Percentiles rank a stretch among this genome's conserved stretches.
Evolutionary conservation across 2,113 vertebrate genomes (phyloP).

Genomic region (Macrotis lagotis): DNA sequence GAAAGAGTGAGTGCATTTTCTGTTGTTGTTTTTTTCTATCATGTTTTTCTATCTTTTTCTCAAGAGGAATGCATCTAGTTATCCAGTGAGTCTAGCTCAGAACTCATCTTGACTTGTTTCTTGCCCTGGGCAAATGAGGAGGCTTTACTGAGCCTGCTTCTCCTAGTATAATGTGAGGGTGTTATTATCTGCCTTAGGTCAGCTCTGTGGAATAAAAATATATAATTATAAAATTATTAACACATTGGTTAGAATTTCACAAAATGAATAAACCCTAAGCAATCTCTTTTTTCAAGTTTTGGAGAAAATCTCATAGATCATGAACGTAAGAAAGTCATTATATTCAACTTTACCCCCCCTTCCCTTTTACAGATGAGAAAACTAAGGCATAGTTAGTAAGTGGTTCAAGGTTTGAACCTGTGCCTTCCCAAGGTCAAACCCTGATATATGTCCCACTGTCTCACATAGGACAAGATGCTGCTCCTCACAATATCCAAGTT

Average conservation of each 20-base stretch:
- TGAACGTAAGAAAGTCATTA: not conserved
- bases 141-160: not conserved
- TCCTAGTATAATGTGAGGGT: not conserved
- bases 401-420: no score
- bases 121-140: not conserved
- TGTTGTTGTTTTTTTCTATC: not conserved
- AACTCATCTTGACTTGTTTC: not conserved
- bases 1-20: not conserved
- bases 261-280: not conserved
- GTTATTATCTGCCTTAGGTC: not conserved
- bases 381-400: not conserved
- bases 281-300: not conserved
- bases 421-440: no score
- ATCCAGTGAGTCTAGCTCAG: not conserved
- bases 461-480: not conserved
- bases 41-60: not conserved
- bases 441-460: not conserved
- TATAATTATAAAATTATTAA: not conserved
- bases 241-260: not conserved
- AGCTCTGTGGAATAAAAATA: not conserved
- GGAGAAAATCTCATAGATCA: not conserved
- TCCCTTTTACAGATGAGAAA: not conserved
- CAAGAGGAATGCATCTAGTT: not conserved
- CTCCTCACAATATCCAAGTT: not conserved
- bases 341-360: not conserved